A percentile compares a stretch with the other conserved stretches of the same genome.
phyloP scores from a whole-genome alignment of 2,113 vertebrate genomes.

The Riparia riparia region DNA sequence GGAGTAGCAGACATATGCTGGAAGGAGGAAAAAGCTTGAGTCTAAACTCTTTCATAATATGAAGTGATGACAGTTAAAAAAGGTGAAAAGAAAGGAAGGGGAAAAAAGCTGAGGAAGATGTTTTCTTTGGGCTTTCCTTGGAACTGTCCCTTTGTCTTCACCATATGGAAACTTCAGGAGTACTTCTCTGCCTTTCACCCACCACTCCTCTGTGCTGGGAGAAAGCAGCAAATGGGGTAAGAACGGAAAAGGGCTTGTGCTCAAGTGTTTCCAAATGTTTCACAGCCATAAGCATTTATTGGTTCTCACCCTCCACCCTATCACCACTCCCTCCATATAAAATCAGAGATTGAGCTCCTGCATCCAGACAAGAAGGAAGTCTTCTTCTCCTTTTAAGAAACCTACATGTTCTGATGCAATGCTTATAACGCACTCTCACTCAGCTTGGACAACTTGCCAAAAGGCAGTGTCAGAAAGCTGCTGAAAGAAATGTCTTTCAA shows the following conservation, averaged over 20 bases:
- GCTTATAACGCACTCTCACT: not conserved
- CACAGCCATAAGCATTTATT: slow-evolving; percentile 17
- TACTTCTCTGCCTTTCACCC: slow-evolving; percentile 25
- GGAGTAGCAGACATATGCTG: not conserved
- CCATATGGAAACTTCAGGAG: slow-evolving; percentile 22
- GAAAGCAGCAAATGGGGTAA: slow-evolving; percentile 10
- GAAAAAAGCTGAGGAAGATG: not conserved
- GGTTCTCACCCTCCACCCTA: slow-evolving; percentile 39
- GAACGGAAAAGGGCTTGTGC: not conserved
- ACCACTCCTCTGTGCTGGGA: not conserved
- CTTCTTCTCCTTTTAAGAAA: not conserved
- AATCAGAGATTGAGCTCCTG: not conserved
- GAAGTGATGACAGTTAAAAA: not conserved
- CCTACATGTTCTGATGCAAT: not conserved
- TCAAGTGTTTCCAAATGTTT: slow-evolving; percentile 70
- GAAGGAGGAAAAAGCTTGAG: not conserved
- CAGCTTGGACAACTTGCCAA: slow-evolving; percentile 54
- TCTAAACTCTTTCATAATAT: not conserved
- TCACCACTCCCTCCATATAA: slow-evolving; percentile 48
- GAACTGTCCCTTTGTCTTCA: slow-evolving; percentile 2
- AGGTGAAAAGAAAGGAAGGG: not conserved
- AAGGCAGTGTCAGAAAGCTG: slow-evolving; percentile 40
- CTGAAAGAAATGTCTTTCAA: slow-evolving; percentile 56
- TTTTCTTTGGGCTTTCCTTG: slow-evolving; percentile 37
- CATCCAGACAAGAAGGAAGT: not conserved